Evolutionary conservation across 2,113 vertebrate species (phyloP), one percentile per base, ranked within the genome.

Genomic region (Oenanthe oenanthe): DNA sequence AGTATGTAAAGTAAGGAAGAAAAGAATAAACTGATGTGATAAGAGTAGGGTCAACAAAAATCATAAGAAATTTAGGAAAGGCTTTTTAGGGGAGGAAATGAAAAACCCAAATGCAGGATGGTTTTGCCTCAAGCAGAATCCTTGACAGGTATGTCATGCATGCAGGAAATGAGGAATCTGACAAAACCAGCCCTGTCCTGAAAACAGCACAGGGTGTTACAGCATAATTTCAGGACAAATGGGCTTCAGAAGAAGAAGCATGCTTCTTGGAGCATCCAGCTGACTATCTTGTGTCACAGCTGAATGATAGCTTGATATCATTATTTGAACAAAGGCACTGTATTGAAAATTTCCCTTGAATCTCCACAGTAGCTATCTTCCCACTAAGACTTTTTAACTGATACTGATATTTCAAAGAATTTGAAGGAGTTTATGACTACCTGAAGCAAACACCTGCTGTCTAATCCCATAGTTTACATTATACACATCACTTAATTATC

Each of bases 401-500:
- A 88, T 73, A 71, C 4, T 65, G 85, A 62, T 73, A 91, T 80
- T 92, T 91, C 84, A 58, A 96, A 91, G 67, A 8, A 26, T 90
- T 93, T 83, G 34, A 66, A 68, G 95, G 45, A 47, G 48, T 53
- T 87, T 88, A 58, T 76, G 54, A 56, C 24, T 91, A 95, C 72
- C 68, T 63, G 51, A 88, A 94, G 72, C 43, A 91, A 96, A 57
- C 20, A 78, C 68, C 88, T 95, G 85, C 97, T 95, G 93, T 68
- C 63, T 91, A 80, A 91, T 78, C 29, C 21, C 67, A 88, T 18
- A 51, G 32, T 43, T 95, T 78, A 68, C n/a, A 45, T 84, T 88
- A 74, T 6, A 78, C 17, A 13, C 40, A 86, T 42, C 70, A 63
- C 65, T 95, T 82, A 87, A 47, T 42, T 82, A 84, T 86, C 76